A percentile compares a stretch with the other conserved stretches of the same genome.
Evolutionary conservation across 2,113 vertebrate genomes (phyloP).

Genomic region (Saguinus midas): DNA sequence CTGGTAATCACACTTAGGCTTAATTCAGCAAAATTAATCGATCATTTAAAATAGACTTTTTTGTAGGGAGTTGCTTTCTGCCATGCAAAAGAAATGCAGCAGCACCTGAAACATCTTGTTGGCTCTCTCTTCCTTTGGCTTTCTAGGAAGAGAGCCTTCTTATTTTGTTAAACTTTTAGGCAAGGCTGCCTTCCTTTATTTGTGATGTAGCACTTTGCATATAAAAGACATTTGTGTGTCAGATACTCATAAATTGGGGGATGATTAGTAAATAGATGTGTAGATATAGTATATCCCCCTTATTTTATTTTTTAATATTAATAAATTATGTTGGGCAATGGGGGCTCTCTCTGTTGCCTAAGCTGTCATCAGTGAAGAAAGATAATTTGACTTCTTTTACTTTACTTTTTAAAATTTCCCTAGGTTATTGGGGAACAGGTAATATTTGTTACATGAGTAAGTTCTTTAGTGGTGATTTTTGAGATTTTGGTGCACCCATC

Average conservation of each 20-base stretch:
- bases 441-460: too few relatives aligned
- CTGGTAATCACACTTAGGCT: not conserved
- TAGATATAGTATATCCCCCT: too few relatives aligned
- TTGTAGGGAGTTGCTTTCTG: not conserved
- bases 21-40: not conserved
- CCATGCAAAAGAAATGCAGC: not conserved
- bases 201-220: not conserved
- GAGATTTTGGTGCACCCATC: too few relatives aligned
- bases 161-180: not conserved
- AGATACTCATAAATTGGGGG: not conserved
- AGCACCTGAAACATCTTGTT: not conserved
- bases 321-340: too few relatives aligned
- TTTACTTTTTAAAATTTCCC: too few relatives aligned
- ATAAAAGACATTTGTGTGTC: constrained; percentile 6
- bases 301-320: too few relatives aligned
- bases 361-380: too few relatives aligned
- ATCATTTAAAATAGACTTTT: constrained; percentile 12
- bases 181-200: not conserved
- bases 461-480: too few relatives aligned
- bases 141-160: not conserved
- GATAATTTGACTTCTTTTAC: too few relatives aligned
- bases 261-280: too few relatives aligned
- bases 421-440: too few relatives aligned
- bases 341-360: too few relatives aligned
- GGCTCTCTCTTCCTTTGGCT: not conserved